Evolutionary conservation across 92 coral and sea anemone species (phyloP), one percentile per base, ranked within the genome.

Genomic region (Epizoanthus scotinus): DNA sequence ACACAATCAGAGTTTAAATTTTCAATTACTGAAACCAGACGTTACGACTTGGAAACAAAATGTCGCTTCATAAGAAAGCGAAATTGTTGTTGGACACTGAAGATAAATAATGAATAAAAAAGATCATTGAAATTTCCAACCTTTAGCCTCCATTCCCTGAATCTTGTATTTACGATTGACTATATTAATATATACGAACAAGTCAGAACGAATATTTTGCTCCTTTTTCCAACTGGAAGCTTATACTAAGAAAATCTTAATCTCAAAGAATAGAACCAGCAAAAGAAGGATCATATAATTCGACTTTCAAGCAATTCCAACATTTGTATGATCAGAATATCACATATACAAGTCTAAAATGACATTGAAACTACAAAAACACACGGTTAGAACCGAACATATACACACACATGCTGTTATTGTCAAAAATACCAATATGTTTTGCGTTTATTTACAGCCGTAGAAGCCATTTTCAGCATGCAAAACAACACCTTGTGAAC

Each of bases 1-100:
- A 38, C 27, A 29, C 56, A 58, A 20, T 22, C 54, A 59, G 57
- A 75, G 58, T 75, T 75, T 40, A 20, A 75, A 75, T 58, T 40
- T 40, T 8, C 13, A 57, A 55, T 70, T 73, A 31, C 64, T 57
- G 10, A 54, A 34, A 8, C 53, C 42, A 57, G 79, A 73, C 57
- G 14, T 13, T 34, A 8, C 42, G 58, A 27, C 8, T 20, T 34
- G 20, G 13, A 25, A 47, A 36, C 14, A 75, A 22, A 75, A 18
- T 47, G 36, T 2, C 17, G 6, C 7, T 40, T 38, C 4, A 36
- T 8, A 34, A 57, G 42, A 21, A 56, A 19, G 21, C 0, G 22
- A 21, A 47, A 47, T 47, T 47, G 52, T 10, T 47, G 9, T 47
- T 47, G 2, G 52, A 47, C 52, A 47, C 52, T 47, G 52, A 47